phyloP scores from a whole-genome alignment of 2,888 invertebrate genomes.

The Drosophila picticornis region DNA sequence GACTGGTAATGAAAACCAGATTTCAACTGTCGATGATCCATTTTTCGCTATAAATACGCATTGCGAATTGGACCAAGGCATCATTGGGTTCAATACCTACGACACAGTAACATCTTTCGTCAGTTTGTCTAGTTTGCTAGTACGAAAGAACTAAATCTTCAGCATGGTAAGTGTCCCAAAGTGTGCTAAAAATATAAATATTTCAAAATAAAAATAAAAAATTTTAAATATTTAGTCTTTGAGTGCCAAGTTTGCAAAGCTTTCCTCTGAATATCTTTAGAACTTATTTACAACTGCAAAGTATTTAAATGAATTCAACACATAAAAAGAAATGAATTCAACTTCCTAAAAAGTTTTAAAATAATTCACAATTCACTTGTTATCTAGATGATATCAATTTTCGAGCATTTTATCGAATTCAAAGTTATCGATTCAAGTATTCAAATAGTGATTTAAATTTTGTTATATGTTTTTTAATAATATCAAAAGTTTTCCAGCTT shows the following conservation, averaged over 20 bases:
- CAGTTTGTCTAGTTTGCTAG: slow-evolving; percentile 49
- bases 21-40: slow-evolving; percentile 25
- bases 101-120: slow-evolving; percentile 67
- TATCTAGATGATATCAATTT: background rate
- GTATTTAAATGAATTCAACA: background rate
- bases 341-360: background rate
- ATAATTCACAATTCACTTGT: background rate
- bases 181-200: background rate
- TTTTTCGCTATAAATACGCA: slow-evolving; percentile 76
- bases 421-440: background rate
- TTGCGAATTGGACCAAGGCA: slow-evolving; percentile 60
- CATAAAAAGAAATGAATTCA: background rate
- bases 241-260: too few species aligned
- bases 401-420: background rate
- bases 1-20: slow-evolving; percentile 57
- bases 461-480: background rate
- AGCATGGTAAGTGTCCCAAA: slow-evolving; percentile 72
- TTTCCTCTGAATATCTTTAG: background rate
- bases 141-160: slow-evolving; percentile 40
- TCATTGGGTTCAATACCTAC: slow-evolving; percentile 80
- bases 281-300: background rate
- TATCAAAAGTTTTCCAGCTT: background rate
- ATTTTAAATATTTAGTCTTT: too few species aligned
- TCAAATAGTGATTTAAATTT: background rate
- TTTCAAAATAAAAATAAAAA: too few species aligned